These are phyloP conservation scores for Drosophila pullipes DNA, from an alignment of 2,888 invertebrate genomes.

Conservation along the genomic window DNA sequence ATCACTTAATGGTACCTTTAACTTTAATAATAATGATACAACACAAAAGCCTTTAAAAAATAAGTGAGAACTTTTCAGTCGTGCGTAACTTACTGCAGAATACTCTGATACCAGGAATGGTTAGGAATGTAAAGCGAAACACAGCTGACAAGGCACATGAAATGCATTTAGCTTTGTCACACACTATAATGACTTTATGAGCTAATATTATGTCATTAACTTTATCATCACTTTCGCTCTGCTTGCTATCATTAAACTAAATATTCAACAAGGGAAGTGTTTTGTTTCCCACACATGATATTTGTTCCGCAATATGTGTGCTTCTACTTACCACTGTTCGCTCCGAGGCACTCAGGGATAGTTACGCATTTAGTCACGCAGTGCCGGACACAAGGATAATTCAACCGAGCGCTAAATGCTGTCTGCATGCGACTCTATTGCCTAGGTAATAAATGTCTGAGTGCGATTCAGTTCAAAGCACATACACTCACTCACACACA, in stretches of 20 bases:
- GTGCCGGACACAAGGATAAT: constrained; percentile 23
- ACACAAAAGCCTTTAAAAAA: no score
- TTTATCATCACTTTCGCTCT: neutral
- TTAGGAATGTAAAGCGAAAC: neutral
- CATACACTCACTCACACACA: constrained; percentile 11
- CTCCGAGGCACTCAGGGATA: constrained; percentile 8
- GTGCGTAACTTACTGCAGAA: no score
- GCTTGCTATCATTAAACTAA: neutral
- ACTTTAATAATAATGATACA: no score
- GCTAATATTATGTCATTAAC: neutral
- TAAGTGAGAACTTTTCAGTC: no score
- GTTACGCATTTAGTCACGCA: constrained; percentile 46
- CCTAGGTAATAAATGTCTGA: constrained; percentile 76
- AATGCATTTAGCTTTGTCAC: neutral
- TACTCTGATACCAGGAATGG: no score
- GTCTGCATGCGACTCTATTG: constrained; percentile 54
- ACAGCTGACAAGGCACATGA: neutral
- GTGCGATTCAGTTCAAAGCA: constrained; percentile 39
- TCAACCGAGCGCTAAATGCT: constrained; percentile 28
- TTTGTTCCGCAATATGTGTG: neutral
- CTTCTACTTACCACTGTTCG: neutral
- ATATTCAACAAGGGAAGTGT: neutral
- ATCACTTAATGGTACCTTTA: no score
- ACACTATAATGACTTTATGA: constrained; percentile 3
- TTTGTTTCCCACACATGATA: constrained; percentile 1